A percentile compares a stretch with the other conserved stretches of the same genome.
Evolutionary conservation across 2,888 invertebrate genomes (phyloP).

Genomic region (Poecilobothrus nobilitatus): DNA sequence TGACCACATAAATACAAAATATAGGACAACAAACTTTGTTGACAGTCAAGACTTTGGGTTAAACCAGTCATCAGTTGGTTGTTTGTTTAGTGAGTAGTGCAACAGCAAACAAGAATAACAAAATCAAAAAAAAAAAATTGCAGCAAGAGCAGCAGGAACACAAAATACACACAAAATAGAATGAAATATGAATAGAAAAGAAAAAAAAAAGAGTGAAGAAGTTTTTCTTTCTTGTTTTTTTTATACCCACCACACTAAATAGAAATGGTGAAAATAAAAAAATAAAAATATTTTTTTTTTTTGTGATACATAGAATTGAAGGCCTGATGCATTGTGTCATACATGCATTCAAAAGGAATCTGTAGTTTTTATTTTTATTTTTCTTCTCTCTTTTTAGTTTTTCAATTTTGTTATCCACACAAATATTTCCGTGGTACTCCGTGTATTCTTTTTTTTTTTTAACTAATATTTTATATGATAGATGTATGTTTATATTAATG

Average conservation of each 20-base stretch:
- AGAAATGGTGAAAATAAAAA: too few relatives aligned
- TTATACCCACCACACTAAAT: too few relatives aligned
- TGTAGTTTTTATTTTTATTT: not conserved
- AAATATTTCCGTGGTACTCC: not conserved
- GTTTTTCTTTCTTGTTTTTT: too few relatives aligned
- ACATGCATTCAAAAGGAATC: conserved; percentile 1
- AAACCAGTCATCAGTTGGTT: conserved; percentile 4
- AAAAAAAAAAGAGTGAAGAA: not conserved
- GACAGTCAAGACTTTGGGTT: conserved; percentile 9
- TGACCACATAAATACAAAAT: conserved; percentile 9
- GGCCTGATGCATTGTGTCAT: not conserved
- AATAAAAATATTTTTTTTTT: not conserved
- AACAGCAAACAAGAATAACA: too few relatives aligned
- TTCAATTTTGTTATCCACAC: not conserved
- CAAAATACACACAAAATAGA: not conserved
- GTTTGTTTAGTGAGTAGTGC: too few relatives aligned
- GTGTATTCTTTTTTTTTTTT: not conserved
- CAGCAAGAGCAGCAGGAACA: not conserved
- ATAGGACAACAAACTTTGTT: conserved; percentile 11
- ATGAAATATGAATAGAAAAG: not conserved
- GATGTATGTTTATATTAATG: too few relatives aligned
- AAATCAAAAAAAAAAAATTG: too few relatives aligned
- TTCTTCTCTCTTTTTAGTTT: not conserved
- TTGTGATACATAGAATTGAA: not conserved
- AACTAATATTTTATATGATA: not conserved